Evolutionary conservation across 2,113 vertebrate species (phyloP).

Genomic region (Phasianus colchicus): DNA sequence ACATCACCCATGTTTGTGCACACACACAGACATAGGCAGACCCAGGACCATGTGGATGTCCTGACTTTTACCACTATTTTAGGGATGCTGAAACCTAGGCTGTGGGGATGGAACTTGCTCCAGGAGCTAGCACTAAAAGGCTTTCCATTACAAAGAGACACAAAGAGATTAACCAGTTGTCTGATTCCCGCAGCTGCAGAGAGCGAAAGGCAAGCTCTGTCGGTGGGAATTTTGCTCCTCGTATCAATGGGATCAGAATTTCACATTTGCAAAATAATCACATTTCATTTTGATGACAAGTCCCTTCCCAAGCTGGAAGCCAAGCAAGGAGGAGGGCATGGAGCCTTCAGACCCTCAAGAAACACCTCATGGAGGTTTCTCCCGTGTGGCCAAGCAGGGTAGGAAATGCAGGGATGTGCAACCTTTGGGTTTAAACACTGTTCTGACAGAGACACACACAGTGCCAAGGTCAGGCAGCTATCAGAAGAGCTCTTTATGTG

Average conservation of each 20-base stretch:
- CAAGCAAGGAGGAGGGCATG: background rate
- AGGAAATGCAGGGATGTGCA: background rate
- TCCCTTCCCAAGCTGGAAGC: background rate
- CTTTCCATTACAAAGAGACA: background rate
- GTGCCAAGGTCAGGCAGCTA: background rate
- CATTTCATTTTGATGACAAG: background rate
- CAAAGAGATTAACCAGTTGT: background rate
- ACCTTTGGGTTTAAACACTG: background rate
- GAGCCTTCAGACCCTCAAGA: background rate
- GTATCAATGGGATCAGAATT: background rate
- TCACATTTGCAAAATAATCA: background rate
- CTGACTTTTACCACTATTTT: background rate
- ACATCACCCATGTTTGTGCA: background rate
- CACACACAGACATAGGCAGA: accelerated
- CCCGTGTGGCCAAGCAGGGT: background rate
- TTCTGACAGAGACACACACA: background rate
- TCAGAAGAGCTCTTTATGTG: background rate
- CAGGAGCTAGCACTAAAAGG: background rate
- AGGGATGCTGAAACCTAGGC: background rate
- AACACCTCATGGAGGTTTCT: background rate
- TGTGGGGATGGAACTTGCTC: background rate
- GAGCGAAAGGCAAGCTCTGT: background rate
- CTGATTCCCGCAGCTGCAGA: background rate
- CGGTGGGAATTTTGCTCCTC: background rate
- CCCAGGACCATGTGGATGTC: accelerated